Evolutionary conservation across 2,797 vertebrate species (phyloP), one percentile per base, ranked within the genome.

Genomic region (Oryzias dopingdopingensis): DNA sequence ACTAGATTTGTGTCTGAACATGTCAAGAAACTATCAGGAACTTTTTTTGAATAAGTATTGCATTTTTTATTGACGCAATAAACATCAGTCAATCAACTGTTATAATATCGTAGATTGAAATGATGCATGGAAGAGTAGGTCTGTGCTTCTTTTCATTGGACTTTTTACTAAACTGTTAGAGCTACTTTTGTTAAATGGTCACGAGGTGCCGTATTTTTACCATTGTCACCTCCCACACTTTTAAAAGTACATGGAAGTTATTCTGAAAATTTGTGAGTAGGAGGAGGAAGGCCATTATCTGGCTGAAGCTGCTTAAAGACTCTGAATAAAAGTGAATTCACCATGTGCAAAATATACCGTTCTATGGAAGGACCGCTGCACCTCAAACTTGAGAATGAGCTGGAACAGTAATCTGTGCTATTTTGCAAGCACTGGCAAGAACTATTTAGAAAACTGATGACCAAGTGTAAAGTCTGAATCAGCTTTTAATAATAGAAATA

Each of bases 151-250:
- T 37, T 37, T 37, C 32, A 37, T 37, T 37, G 32, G 37, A 0
- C 63, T 46, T 52, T 71, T 45, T 17, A 59, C 24, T 52, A 48
- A 42, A 46, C 42, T 53, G n/a, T 20, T 51, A 8, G 44, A n/a
- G 37, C 20, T 59, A 44, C 16, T 51, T 44, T 63, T 22, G 65
- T 32, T 66, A 63, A 62, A 63, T 64, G 17, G 66, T 76, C 45
- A 57, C 10, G 54, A 8, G 47, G 56, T 41, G 58, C 71, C 50
- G 48, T 44, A 59, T 68, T 52, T 68, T 65, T 72, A 17, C 71
- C 79, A 56, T 69, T 79, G 62, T 74, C 78, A 79, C 86, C 72
- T 80, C 83, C 87, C 59, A 88, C 81, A 69, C 75, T 65, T 37
- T 51, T 70, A 59, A 81, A 79, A 79, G 67, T 62, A 77, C 48